phyloP scores from a whole-genome alignment of 2,888 invertebrate species.

The Chloroclystis v-ata region DNA sequence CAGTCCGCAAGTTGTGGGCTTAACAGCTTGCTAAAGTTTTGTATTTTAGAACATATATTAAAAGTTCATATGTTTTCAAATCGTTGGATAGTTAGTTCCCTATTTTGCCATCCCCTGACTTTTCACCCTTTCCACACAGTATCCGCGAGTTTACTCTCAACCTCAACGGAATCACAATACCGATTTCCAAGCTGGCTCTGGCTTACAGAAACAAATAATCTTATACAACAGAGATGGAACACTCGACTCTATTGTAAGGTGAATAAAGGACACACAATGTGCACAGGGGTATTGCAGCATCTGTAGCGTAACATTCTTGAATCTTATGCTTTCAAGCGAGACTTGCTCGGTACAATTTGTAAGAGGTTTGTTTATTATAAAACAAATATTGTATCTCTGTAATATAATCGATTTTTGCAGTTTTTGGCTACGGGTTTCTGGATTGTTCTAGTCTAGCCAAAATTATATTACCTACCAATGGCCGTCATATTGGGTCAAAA shows the following conservation, averaged over 20 bases:
- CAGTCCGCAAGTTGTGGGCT: too few relatives aligned
- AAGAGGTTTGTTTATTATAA: neutral
- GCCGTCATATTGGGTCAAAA: too few relatives aligned
- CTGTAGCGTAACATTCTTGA: conserved; percentile 39
- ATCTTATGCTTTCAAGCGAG: conserved; percentile 42
- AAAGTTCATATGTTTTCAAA: too few relatives aligned
- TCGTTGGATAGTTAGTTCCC: too few relatives aligned
- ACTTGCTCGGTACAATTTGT: conserved; percentile 32
- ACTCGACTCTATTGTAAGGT: neutral
- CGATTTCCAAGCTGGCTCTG: conserved; percentile 10
- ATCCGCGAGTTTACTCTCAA: neutral
- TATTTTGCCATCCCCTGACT: neutral
- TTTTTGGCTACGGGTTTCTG: too few relatives aligned
- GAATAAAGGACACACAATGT: conserved; percentile 5
- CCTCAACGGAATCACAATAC: conserved; percentile 13
- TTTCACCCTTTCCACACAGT: neutral
- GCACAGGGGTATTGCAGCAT: conserved; percentile 28
- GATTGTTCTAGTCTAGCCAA: too few relatives aligned
- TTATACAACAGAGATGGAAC: neutral
- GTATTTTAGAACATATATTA: too few relatives aligned
- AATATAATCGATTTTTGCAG: too few relatives aligned
- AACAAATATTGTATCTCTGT: too few relatives aligned
- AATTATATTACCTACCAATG: too few relatives aligned
- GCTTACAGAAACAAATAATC: conserved; percentile 13
- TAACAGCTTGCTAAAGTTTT: too few relatives aligned